A percentile compares a stretch with the other conserved stretches of the same genome.
Conservation (phyloP, 2,888 invertebrate genomes). For the Anoncus sp. region DNA sequence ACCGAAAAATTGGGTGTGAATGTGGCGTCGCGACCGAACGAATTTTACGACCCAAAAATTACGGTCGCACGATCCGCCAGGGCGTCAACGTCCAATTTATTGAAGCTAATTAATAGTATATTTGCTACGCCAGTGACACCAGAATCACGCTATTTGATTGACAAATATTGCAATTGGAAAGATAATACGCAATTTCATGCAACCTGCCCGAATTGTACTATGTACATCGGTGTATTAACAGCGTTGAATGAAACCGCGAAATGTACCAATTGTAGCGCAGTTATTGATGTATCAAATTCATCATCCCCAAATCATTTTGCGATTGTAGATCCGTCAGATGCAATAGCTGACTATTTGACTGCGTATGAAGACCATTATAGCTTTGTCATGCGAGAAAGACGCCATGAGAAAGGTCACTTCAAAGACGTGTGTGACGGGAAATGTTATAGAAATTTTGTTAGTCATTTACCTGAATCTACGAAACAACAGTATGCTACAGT, state of each 20-base stretch:
- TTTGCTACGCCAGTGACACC: constrained; percentile 43
- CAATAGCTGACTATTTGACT: constrained; percentile 40
- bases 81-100: constrained; percentile 48
- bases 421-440: constrained; percentile 38
- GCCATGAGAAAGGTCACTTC: constrained; percentile 7
- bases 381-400: constrained; percentile 19
- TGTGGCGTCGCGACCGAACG: no score
- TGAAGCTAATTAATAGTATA: constrained; percentile 55
- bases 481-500: constrained; percentile 16
- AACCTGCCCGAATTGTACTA: constrained; percentile 49
- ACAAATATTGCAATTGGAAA: constrained; percentile 49
- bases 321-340: constrained; percentile 47
- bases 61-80: no score
- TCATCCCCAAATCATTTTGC: constrained; percentile 20
- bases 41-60: no score
- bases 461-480: constrained; percentile 1
- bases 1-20: no score
- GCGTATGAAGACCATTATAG: constrained; percentile 22
- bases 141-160: constrained; percentile 44
- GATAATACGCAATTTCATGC: constrained; percentile 51
- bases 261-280: constrained; percentile 29
- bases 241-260: constrained; percentile 18
- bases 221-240: constrained; percentile 21
- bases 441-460: constrained; percentile 18
- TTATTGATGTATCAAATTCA: constrained; percentile 31